Base-by-base conservation (phyloP, 2,797 vertebrate species). In the Poeciliopsis turneri region DNA sequence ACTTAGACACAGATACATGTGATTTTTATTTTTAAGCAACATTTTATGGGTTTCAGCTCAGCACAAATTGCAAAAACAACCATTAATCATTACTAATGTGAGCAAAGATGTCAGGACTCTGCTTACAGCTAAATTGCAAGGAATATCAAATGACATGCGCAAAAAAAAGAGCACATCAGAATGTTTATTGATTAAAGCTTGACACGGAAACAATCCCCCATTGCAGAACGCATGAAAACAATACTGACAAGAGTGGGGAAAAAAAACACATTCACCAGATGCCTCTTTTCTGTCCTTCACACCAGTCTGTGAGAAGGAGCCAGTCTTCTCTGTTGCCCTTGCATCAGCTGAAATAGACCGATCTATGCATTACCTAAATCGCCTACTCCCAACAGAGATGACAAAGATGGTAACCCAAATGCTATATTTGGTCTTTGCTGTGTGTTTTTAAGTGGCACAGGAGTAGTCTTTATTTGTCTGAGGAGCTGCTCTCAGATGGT, bases 161-260 rank as follows among this genome's bases (percentile, higher is more conserved):
- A 89, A 92, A 66, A 33, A 33, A 20, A 88, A 93, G 90, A 94
- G 92, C 92, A 83, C 87, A 87, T 92, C 90, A 79, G 79, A 92
- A 88, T 89, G 87, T 91, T 95, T 93, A 94, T 94, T 96, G 93
- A 96, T 95, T 95, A 94, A 89, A 92, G 90, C 89, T 87, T 88
- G 91, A 93, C 91, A 91, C 70, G 74, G 86, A 92, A 87, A 93
- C 90, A 90, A 92, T 93, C 87, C 93, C 89, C 88, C 81, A 80
- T 43, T 77, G 87, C 90, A 85, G 85, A 91, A 91, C 61, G 87
- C 90, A 92, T 89, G 87, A 92, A 93, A 93, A 92, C 92, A 93
- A 92, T 86, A 91, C 90, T 89, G 90, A 92, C 89, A 79, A n/a
- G 61, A 90, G 74, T 6, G 55, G 55, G 55, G 6, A 0, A 15